A percentile compares a stretch with the other conserved stretches of the same genome.
Evolutionary conservation across 2,888 invertebrate species (phyloP).

Genomic region (Acanthosepion pharaonis): DNA sequence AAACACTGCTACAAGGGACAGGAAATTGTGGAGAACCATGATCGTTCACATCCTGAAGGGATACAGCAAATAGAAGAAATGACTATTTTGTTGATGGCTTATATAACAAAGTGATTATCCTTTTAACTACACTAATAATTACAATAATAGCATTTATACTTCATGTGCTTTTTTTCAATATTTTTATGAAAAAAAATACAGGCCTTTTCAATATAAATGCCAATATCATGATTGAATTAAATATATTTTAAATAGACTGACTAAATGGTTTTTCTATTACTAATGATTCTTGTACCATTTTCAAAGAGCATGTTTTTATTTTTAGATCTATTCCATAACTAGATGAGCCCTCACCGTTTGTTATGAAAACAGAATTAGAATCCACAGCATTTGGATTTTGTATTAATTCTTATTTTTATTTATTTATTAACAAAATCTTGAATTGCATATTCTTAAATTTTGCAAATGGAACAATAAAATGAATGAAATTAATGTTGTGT

Average conservation of each 20-base stretch:
- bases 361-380: not conserved
- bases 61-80: no score
- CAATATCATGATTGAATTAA: not conserved
- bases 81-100: no score
- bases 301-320: not conserved
- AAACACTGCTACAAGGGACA: no score
- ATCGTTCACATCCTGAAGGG: no score
- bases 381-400: not conserved
- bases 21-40: no score
- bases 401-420: not conserved
- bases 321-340: not conserved
- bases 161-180: no score
- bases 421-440: not conserved
- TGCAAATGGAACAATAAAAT: not conserved
- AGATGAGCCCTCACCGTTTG: not conserved
- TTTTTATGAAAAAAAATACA: no score
- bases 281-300: not conserved
- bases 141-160: no score
- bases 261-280: not conserved
- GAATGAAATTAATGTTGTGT: not conserved
- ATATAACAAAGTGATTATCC: no score
- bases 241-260: not conserved
- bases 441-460: not conserved
- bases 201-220: not conserved
- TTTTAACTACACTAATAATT: no score